Evolutionary conservation across 1,140 invertebrate genomes (phyloP).

Genomic region (Caenorhabditis inopinata): DNA sequence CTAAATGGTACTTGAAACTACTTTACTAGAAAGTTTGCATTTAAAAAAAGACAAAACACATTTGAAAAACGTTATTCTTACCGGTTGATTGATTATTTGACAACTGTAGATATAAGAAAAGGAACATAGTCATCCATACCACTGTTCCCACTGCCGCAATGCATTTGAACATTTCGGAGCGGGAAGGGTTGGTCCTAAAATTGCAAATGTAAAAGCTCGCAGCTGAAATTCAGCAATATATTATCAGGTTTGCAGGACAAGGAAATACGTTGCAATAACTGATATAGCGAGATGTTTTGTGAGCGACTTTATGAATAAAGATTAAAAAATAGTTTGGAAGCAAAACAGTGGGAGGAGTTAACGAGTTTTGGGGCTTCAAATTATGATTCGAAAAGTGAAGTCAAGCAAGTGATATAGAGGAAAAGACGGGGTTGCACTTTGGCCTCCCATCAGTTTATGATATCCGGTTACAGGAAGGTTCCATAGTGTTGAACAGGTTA

Average conservation of each 20-base stretch:
- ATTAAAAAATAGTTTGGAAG: slow-evolving; percentile 14
- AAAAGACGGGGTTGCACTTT: background rate
- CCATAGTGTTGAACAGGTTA: too few species aligned
- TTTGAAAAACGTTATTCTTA: background rate
- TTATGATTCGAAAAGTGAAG: slow-evolving; percentile 4
- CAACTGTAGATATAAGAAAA: slow-evolving; percentile 13
- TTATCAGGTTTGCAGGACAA: background rate
- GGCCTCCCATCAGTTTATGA: slow-evolving; percentile 22
- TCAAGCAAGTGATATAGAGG: background rate
- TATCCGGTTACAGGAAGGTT: background rate
- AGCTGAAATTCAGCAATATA: too few species aligned
- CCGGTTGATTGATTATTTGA: slow-evolving; percentile 23
- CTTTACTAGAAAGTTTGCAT: background rate
- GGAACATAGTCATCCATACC: slow-evolving; percentile 16
- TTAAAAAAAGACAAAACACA: background rate
- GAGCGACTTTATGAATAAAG: slow-evolving; percentile 8
- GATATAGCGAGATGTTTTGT: background rate
- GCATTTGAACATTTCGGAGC: slow-evolving; percentile 29
- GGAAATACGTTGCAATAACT: background rate
- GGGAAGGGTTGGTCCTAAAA: slow-evolving; percentile 17
- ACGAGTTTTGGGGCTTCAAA: background rate
- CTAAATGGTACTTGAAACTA: background rate
- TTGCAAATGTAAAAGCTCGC: too few species aligned
- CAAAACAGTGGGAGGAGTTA: background rate
- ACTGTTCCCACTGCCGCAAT: slow-evolving; percentile 21